A percentile compares a stretch with the other conserved stretches of the same genome.
Conservation (phyloP, 1,140 invertebrate species). For the Heliconius melpomene region DNA sequence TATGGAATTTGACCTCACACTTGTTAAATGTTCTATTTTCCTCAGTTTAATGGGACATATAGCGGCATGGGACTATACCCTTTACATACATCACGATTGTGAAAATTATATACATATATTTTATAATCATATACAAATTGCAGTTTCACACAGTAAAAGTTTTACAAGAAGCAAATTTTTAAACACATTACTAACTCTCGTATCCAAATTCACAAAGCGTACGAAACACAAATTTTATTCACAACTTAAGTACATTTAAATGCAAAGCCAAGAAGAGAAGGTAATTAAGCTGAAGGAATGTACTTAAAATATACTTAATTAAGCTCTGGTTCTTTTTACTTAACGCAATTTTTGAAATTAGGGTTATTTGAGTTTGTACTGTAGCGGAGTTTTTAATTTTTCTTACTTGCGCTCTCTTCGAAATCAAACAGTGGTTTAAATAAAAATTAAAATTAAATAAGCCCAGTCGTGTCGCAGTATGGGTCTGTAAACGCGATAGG, state of each 20-base stretch:
- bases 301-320: conserved; percentile 64
- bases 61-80: no score
- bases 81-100: no score
- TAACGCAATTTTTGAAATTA: conserved; percentile 10
- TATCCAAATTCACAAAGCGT: conserved; percentile 52
- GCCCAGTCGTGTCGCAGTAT: no score
- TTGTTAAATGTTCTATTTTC: no score
- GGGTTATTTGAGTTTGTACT: conserved; percentile 10
- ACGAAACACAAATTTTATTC: conserved; percentile 66
- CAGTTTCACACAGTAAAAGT: neutral
- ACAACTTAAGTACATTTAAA: conserved; percentile 68
- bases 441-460: neutral
- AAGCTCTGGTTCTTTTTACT: conserved; percentile 39
- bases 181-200: conserved; percentile 28
- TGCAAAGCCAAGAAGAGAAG: conserved; percentile 61
- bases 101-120: neutral
- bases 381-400: conserved; percentile 6
- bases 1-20: no score
- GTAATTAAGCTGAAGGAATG: conserved; percentile 70
- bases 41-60: no score
- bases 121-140: neutral
- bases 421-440: neutral
- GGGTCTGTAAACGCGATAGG: no score
- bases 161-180: neutral
- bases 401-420: neutral